phyloP scores from a whole-genome alignment of 2,113 vertebrate genomes.

The Ranitomeya variabilis region DNA sequence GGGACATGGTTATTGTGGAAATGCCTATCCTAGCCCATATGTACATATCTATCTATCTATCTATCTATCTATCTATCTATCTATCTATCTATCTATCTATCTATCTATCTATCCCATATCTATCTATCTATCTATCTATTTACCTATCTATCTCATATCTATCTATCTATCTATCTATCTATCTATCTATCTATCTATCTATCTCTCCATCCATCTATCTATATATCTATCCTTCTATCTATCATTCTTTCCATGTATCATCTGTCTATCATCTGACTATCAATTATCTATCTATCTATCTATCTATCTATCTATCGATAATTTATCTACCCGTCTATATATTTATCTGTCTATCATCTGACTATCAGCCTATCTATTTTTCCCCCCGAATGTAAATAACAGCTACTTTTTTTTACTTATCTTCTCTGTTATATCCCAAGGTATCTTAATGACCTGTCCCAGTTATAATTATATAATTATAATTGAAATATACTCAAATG shows the following conservation, averaged over 20 bases:
- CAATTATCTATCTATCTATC: too few species aligned
- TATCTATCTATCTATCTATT: slow-evolving; percentile 1
- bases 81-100: neutral
- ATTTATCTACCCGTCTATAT: too few species aligned
- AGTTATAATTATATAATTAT: neutral
- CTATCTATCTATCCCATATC: neutral
- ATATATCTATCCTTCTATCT: too few species aligned
- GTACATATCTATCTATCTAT: slow-evolving; percentile 12
- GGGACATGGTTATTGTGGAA: neutral
- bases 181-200: slow-evolving; percentile 30
- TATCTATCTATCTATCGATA: too few species aligned
- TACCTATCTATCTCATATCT: neutral
- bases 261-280: too few species aligned
- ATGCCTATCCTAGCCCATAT: neutral
- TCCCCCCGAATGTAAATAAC: neutral
- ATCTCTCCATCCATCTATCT: neutral
- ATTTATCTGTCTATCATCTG: too few species aligned
- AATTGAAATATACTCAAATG: neutral
- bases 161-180: slow-evolving; percentile 13
- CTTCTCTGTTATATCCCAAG: neutral
- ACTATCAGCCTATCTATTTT: neutral
- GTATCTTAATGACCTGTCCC: neutral
- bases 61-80: slow-evolving; percentile 1
- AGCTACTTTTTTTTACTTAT: neutral
- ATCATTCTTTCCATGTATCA: too few species aligned